Evolutionary conservation across 2,113 vertebrate genomes (phyloP), one percentile per base, ranked within the genome.

Genomic region (Cromileptes altivelis): DNA sequence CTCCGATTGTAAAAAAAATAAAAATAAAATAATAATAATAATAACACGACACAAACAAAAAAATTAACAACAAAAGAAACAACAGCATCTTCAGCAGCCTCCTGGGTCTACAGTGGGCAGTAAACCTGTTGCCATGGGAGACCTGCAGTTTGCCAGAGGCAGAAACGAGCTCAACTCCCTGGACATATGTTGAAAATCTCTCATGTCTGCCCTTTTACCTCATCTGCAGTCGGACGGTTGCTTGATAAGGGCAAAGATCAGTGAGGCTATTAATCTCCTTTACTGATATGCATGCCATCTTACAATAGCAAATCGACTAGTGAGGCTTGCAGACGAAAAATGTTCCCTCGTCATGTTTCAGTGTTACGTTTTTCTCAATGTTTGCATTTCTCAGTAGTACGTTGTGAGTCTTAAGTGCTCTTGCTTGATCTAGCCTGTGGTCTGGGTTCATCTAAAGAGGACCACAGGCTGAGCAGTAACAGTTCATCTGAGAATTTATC

Each of bases 1-100:
- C 94, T 95, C 92, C 74, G 93, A 95, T 93, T 92, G 79, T 86
- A 88, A 93, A 94, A 91, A 93, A 92, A 77, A 87, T 33, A 75
- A 88, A 93, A 94, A 90, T 93, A 92, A 77, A 87, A 40, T 33
- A 37, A 37, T 37, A 45, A 60, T 25, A 73, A 68, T 58, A 63
- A 79, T 42, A 80, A 87, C 70, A 85, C 53, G n/a, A 89, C 40
- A 89, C 60, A 89, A 87, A 89, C 69, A 79, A 71, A 80, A 75
- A 53, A 87, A 86, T 50, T 18, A 86, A 81, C 70, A 86, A 90
- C 62, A 91, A 89, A 89, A 88, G 40, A 77, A 90, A 79, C 71
- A 91, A 88, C 89, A 95, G 80, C 85, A 92, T 94, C 84, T 94
- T 92, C 91, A 94, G 93, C 94, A 94, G 94, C 94, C 93, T 92